Conservation (phyloP, 1,140 invertebrate genomes). For the Papilio polyxenes region DNA sequence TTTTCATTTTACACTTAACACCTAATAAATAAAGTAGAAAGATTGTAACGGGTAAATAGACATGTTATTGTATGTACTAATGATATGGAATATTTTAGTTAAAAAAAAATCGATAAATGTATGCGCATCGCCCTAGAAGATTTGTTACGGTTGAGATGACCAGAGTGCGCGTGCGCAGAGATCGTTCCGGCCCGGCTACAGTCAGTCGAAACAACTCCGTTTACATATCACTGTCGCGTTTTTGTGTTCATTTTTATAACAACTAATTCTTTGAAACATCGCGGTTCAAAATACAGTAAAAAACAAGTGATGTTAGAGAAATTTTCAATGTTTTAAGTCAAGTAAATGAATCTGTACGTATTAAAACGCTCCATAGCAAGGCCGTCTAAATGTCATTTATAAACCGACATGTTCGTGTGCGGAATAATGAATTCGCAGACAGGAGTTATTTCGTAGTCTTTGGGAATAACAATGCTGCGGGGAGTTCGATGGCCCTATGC, state of each 20-base stretch:
- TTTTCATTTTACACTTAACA: background rate
- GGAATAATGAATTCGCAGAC: conserved; percentile 64
- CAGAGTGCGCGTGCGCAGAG: conserved; percentile 49
- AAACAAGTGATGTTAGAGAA: conserved; percentile 15
- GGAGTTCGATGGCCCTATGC: conserved; percentile 71
- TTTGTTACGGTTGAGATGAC: conserved; percentile 73
- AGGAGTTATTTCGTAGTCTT: conserved; percentile 68
- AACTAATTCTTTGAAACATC: background rate
- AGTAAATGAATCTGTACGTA: conserved; percentile 37
- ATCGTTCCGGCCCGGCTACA: conserved; percentile 38
- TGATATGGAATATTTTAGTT: background rate
- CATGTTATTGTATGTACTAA: background rate
- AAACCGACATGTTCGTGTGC: conserved; percentile 63
- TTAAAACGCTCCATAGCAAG: conserved; percentile 49
- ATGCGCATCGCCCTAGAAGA: conserved; percentile 61
- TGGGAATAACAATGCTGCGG: conserved; percentile 69
- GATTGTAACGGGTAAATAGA: conserved; percentile 16
- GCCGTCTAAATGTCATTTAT: conserved; percentile 65
- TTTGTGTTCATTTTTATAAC: conserved; percentile 15
- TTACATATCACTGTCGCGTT: conserved; percentile 36
- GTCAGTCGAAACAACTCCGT: conserved; percentile 35
- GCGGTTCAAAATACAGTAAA: background rate
- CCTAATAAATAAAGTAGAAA: background rate
- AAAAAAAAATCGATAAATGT: conserved; percentile 49
- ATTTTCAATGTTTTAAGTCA: conserved; percentile 4